A percentile compares a stretch with the other conserved stretches of the same genome.
Conservation (phyloP, 2,113 vertebrate species). For the Brevimyrus niger region DNA sequence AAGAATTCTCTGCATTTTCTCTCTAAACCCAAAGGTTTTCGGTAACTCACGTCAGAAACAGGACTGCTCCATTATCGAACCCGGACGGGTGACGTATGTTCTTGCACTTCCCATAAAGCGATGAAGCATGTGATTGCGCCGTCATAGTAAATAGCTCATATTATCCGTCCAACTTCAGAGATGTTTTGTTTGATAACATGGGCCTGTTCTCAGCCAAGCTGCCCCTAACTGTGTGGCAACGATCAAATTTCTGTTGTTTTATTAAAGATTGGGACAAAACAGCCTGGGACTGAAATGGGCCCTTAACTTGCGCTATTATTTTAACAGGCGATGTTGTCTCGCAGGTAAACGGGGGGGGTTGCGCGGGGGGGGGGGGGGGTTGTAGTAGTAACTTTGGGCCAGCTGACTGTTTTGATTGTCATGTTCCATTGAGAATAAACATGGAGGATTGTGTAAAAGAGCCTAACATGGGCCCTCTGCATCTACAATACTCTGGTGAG, state of each 20-base stretch:
- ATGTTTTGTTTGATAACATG: not conserved
- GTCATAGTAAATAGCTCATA: not conserved
- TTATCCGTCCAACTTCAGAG: not conserved
- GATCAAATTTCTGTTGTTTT: not conserved
- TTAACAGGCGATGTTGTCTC: not conserved
- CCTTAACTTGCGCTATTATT: not conserved
- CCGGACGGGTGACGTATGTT: not conserved
- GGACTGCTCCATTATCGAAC: not conserved
- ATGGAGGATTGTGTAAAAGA: slow-evolving; percentile 31
- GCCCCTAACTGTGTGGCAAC: not conserved
- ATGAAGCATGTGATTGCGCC: not conserved
- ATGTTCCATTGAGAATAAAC: slow-evolving; percentile 22
- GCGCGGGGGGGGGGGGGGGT: not conserved
- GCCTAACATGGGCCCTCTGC: slow-evolving; percentile 12
- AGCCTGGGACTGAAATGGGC: not conserved
- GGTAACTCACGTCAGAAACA: slow-evolving; percentile 7
- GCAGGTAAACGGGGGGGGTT: not conserved
- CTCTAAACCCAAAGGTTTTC: no score
- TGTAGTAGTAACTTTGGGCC: not conserved
- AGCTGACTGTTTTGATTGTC: not conserved
- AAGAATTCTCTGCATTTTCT: not conserved
- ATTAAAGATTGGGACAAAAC: not conserved
- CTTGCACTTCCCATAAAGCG: not conserved
- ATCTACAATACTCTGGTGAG: slow-evolving; percentile 33
- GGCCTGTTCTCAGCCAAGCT: not conserved